phyloP scores from a whole-genome alignment of 2,888 invertebrate species.

The Clivina fossor region DNA sequence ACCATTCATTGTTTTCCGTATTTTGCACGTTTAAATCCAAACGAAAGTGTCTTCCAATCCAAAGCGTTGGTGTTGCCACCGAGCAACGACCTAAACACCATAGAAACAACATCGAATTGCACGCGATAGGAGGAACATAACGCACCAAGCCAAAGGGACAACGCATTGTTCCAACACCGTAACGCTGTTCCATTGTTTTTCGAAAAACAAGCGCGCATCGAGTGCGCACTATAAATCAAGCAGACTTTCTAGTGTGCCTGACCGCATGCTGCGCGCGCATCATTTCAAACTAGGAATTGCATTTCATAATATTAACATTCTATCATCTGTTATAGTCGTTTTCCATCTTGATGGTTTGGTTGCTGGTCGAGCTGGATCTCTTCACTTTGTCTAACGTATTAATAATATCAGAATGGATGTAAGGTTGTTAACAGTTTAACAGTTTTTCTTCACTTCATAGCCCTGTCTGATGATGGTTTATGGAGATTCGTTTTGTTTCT shows the following conservation, averaged over 20 bases:
- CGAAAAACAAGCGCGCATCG: slow-evolving; percentile 14
- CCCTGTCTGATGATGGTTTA: too few relatives aligned
- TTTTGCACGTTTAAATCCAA: slow-evolving; percentile 21
- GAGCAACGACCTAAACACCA: neutral
- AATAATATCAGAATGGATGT: too few relatives aligned
- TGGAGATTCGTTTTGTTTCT: too few relatives aligned
- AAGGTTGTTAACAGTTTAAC: too few relatives aligned
- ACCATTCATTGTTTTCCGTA: slow-evolving; percentile 21
- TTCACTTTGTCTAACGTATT: slow-evolving; percentile 25
- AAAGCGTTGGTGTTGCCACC: neutral
- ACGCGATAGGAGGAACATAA: slow-evolving; percentile 1
- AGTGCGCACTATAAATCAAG: slow-evolving; percentile 20
- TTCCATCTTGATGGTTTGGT: slow-evolving; percentile 25
- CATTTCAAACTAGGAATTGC: slow-evolving; percentile 20
- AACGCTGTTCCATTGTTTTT: slow-evolving; percentile 17
- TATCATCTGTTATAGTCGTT: slow-evolving; percentile 28
- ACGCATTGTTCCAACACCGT: slow-evolving; percentile 14
- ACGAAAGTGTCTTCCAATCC: slow-evolving; percentile 6
- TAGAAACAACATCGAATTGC: neutral
- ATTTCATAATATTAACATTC: slow-evolving; percentile 32
- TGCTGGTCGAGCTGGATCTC: too few relatives aligned
- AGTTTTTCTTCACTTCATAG: too few relatives aligned
- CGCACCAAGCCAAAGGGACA: neutral
- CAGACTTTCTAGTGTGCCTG: slow-evolving; percentile 18
- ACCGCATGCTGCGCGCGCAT: slow-evolving; percentile 14